phyloP scores from a whole-genome alignment of 2,888 invertebrate genomes.

The Coremacera marginata region DNA sequence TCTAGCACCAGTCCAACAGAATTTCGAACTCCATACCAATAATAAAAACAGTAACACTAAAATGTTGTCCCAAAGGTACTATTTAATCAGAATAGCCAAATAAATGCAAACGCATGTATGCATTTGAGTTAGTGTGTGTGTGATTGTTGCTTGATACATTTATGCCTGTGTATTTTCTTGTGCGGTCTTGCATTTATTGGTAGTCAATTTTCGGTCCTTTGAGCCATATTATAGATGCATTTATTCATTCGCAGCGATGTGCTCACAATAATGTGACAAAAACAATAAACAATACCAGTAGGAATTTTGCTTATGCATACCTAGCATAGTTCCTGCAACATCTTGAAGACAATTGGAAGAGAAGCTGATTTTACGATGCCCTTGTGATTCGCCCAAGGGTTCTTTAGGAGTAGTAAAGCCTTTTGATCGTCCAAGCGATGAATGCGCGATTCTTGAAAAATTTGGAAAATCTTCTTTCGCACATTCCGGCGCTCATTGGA shows the following conservation, averaged over 20 bases:
- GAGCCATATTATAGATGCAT: conserved; percentile 53
- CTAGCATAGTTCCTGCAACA: no score
- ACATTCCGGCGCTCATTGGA: no score
- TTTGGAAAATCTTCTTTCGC: no score
- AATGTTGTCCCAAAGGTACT: conserved; percentile 22
- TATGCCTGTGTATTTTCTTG: not conserved
- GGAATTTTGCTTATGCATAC: no score
- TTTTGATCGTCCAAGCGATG: no score
- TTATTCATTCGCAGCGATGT: conserved; percentile 36
- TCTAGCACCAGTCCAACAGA: not conserved
- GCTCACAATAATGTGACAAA: not conserved
- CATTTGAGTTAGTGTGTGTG: not conserved
- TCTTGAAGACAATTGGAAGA: no score
- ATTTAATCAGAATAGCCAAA: conserved; percentile 24
- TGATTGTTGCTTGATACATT: not conserved
- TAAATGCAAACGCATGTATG: not conserved
- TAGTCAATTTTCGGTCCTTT: conserved; percentile 43
- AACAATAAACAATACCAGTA: not conserved
- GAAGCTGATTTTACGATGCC: no score
- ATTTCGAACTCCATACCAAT: not conserved
- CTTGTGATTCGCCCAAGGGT: no score
- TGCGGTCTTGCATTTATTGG: conserved; percentile 15
- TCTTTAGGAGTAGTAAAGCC: no score
- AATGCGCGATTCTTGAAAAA: no score
- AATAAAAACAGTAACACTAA: not conserved